phyloP scores from a whole-genome alignment of 1,140 invertebrate species.

The Ruditapes philippinarum region DNA sequence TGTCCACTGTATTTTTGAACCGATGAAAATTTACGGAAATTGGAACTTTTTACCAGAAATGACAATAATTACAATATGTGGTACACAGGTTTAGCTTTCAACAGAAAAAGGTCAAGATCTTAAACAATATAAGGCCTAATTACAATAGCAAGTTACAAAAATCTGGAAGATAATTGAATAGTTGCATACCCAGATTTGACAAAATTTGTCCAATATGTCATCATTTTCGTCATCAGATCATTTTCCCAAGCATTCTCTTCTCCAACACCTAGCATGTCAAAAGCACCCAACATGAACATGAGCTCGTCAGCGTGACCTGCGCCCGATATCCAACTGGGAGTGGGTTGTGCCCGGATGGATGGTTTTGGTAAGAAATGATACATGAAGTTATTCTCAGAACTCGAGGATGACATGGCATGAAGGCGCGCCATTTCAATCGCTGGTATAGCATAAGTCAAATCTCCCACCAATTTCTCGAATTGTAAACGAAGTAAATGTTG shows the following conservation, averaged over 20 bases:
- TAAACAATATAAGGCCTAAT: no score
- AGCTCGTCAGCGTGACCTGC: conserved; percentile 11
- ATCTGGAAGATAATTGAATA: no score
- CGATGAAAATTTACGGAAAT: no score
- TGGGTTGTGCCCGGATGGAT: background rate
- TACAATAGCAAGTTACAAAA: no score
- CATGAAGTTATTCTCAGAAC: background rate
- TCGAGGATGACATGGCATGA: background rate
- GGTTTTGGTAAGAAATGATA: background rate
- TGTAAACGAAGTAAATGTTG: background rate
- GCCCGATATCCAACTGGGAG: background rate
- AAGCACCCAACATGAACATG: background rate
- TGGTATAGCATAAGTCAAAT: background rate
- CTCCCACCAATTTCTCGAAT: background rate
- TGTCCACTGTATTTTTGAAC: no score
- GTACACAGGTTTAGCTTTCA: no score
- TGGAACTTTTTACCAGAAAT: no score
- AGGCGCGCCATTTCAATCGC: conserved; percentile 1
- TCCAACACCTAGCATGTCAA: background rate
- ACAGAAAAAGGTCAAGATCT: no score
- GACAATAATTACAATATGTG: no score
- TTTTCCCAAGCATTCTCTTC: conserved; percentile 19
- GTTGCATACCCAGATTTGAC: conserved; percentile 9
- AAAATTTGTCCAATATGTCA: conserved; percentile 43
- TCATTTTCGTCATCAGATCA: background rate